Base-by-base conservation (phyloP, 2,113 vertebrate species). In the Chlorocebus sabaeus region DNA sequence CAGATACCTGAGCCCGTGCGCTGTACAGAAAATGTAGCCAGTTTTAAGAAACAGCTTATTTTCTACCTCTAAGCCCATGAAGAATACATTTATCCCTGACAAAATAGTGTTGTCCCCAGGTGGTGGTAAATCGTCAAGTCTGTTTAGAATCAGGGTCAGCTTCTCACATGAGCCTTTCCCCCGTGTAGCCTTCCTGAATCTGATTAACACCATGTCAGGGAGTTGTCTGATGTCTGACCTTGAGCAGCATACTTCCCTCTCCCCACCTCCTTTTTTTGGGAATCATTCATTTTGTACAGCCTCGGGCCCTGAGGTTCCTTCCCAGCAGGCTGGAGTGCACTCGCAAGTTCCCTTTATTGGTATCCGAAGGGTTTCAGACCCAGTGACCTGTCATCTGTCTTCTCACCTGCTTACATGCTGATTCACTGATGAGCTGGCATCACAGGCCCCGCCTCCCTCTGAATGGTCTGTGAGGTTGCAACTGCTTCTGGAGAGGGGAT, bases 401-500 rank as follows among this genome's bases (percentile, higher is more conserved):
- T 38, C 96, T 98, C 97, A 98, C 98, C 97, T 98, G 98, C 98
- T 98, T 96, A 43, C 98, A 81, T 98, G 98, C 98, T 98, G 98
- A 99, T 99, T 99, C 98, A 99, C 96, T 97, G 98, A 98, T 97
- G 98, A 98, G 98, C 91, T 83, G 93, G 98, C 98, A 97, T 96
- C 93, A 83, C 98, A 98, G 98, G 99, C 99, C 98, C 99, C 99
- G 98, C 99, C 99, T 99, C 98, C 98, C 98, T 98, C 98, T 97
- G 98, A 98, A 98, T 98, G 98, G 98, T 98, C 98, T 97, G 98
- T 43, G 98, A 99, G 99, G 98, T 98, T 99, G 98, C 99, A 98
- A 16, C 38, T 96, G 99, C 98, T 98, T 98, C 98, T 98, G 98
- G 99, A 99, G 99, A 98, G 82, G 93, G 72, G 95, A 92, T 98